A percentile compares a stretch with the other conserved stretches of the same genome.
phyloP scores from a whole-genome alignment of 2,113 vertebrate genomes.

The Lucifuga dentata region DNA sequence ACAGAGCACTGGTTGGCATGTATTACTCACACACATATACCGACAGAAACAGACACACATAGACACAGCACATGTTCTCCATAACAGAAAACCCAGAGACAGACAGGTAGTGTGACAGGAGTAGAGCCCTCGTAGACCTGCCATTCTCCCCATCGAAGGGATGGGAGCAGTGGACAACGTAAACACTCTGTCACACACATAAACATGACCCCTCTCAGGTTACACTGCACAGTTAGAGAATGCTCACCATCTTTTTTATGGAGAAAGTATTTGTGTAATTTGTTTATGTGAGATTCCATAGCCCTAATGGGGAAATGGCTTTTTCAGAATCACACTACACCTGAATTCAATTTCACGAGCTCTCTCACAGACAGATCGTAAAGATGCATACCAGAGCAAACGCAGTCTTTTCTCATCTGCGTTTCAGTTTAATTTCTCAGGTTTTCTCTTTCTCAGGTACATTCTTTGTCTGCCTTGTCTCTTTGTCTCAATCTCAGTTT shows the following conservation, averaged over 20 bases:
- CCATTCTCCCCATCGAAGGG: conserved; percentile 61
- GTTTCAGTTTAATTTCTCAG: conserved; percentile 63
- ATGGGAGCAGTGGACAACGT: conserved; percentile 74
- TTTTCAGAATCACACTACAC: conserved; percentile 71
- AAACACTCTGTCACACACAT: conserved; percentile 80
- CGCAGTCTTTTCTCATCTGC: conserved; percentile 61
- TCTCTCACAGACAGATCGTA: conserved; percentile 74
- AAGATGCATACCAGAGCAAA: conserved; percentile 74
- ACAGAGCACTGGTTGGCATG: conserved; percentile 43
- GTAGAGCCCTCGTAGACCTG: conserved; percentile 58
- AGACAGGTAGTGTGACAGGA: conserved; percentile 76
- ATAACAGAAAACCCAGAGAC: conserved; percentile 65
- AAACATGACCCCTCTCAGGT: conserved; percentile 75
- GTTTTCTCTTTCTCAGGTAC: conserved; percentile 32
- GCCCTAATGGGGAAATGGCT: conserved; percentile 76
- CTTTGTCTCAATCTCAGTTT: conserved; percentile 15
- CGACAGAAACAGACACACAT: neutral
- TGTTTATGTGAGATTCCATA: conserved; percentile 78
- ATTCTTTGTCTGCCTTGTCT: conserved; percentile 39
- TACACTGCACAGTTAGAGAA: conserved; percentile 66
- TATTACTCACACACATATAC: conserved; percentile 30
- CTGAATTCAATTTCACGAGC: conserved; percentile 80
- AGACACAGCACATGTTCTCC: conserved; percentile 68
- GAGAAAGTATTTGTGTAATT: conserved; percentile 80
- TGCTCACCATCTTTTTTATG: conserved; percentile 65